Base-by-base conservation (phyloP, 1,140 invertebrate species). In the Ectropis grisescens region DNA sequence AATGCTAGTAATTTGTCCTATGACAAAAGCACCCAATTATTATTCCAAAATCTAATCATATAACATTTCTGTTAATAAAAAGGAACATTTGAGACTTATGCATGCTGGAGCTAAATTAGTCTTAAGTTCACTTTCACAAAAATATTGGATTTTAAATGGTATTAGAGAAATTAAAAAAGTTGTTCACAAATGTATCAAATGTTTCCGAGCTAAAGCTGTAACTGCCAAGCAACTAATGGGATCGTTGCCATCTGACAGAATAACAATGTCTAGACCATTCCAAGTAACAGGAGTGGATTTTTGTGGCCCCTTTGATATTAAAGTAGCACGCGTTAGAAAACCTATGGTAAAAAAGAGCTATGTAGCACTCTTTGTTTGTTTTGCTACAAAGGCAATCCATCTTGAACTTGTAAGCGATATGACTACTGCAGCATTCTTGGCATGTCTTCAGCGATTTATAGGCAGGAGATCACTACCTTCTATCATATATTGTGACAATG, bases 381-480 rank as follows among this genome's bases (percentile, higher is more conserved):
- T 22, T 40, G 51, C 16, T 35, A 67, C 58, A 1, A 58, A 78
- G 37, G 79, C 72, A 0, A 51, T 84, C 3, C 81, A 85, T 36
- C 14, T 84, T 1, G 80, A 84, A 33, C 24, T 74, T 1, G 65
- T 58, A 0, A 54, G 53, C 8, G 60, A 51, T 10, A 29, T 84
- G 2, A 44, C 43, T 4, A 78, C 75, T 4, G 45, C 69, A 22
- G 38, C 47, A n/a, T 81, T 79, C 41, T 29, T 82, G n/a, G 47
- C 51, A 22, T 49, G 61, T 13, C 19, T 84, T 0, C 35, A 58
- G 13, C 25, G 78, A 24, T 79, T 84, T 47, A 16, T 22, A 1
- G 22, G 30, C 1, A 27, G 37, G 10, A 11, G 37, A 11, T 24
- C 30, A 10, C 13, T 26, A 10, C 37, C 37, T n/a, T 22, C 11